Evolutionary conservation across 1,140 invertebrate species (phyloP), one percentile per base, ranked within the genome.

Genomic region (Nilaparvata lugens): DNA sequence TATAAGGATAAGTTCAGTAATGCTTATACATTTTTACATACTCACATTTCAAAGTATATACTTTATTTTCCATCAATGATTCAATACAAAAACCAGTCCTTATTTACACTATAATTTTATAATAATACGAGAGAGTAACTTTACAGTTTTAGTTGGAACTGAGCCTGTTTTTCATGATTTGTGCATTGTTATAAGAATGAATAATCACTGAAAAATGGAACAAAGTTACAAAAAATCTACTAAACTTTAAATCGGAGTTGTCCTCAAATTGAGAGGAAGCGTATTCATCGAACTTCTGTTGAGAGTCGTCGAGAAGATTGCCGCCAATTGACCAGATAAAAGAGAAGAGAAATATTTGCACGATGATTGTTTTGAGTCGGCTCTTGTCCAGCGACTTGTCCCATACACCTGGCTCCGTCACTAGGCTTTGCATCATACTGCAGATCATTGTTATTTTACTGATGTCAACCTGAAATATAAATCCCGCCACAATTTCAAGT

Each of bases 311-410:
- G 1, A 79, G 72, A 2, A 91, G 76, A 72, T 93, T 93, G 0
- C 90, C 90, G 28, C 90, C 90, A 5, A 93, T 71, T 1, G 83
- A 78, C 92, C 92, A 95, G 1, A 91, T 70, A 67, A 86, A 89
- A 18, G 82, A 79, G 69, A 89, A 88, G 48, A 87, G 77, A 71
- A 91, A 91, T 2, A 81, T 81, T 64, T 88, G 84, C 28, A 77
- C 80, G 5, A 90, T 67, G 52, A 86, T 81, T n/a, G 75, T 77
- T 68, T 83, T 82, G 0, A 85, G 69, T 42, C 79, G 74, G 4
- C 73, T 67, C 56, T 78, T 79, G 54, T 84, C 80, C 0, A 73
- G 60, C 19, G 31, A 58, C 65, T 75, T 75, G 2, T 83, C 79
- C 3, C 78, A 67, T 0, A 70, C 63, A 13, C 70, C 71, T 5